Percentiles rank a stretch among this genome's conserved stretches.
Conservation (phyloP, 2,797 vertebrate genomes). For the Adrianichthys oophorus region DNA sequence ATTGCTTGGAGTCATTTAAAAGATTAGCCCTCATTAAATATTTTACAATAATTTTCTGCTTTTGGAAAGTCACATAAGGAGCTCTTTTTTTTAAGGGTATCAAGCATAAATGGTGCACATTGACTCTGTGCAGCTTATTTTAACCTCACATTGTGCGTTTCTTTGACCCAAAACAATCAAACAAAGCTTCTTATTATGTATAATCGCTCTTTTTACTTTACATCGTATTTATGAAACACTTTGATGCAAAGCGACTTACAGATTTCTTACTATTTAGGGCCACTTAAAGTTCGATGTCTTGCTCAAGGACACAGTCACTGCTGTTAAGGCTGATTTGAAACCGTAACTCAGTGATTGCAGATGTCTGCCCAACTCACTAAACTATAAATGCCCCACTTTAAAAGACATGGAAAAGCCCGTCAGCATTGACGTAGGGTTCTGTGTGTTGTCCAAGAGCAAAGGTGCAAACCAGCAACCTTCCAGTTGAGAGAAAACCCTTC, state of each 20-base stretch:
- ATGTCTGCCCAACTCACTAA: no score
- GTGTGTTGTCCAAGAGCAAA: background rate
- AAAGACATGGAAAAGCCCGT: no score
- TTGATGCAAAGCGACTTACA: background rate
- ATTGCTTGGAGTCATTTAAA: conserved; percentile 64
- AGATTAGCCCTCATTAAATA: conserved; percentile 65
- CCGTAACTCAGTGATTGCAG: no score
- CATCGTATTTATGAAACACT: no score
- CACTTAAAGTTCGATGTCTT: background rate
- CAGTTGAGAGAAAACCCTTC: background rate
- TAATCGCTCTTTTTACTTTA: no score
- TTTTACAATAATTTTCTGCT: conserved; percentile 50
- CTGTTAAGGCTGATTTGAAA: no score
- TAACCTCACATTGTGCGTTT: background rate
- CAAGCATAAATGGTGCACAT: background rate
- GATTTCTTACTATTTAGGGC: background rate
- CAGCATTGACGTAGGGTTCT: no score
- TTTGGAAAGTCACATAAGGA: conserved; percentile 35
- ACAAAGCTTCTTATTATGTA: background rate
- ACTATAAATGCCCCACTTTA: no score
- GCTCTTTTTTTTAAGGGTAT: conserved; percentile 30
- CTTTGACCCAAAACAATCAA: background rate
- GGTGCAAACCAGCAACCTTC: background rate
- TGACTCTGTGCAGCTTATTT: background rate
- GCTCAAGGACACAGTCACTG: background rate